Evolutionary conservation across 64 coral and sea anemone species (phyloP).

Genomic region (Anthopleura sola): DNA sequence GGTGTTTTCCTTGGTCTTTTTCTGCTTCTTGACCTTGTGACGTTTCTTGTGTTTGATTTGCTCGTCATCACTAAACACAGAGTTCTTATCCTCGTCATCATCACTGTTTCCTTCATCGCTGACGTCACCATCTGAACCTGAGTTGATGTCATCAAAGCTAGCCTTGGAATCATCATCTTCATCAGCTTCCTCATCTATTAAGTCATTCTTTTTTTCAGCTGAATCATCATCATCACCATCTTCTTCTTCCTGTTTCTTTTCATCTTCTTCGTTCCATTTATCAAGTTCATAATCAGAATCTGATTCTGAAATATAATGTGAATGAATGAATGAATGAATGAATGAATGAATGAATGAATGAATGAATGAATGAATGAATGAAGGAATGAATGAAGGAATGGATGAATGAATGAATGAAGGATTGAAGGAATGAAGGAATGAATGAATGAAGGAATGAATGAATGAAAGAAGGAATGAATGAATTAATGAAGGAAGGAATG

Average conservation of each 20-base stretch:
- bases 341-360: background rate
- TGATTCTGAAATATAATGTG: background rate
- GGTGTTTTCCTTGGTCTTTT: background rate
- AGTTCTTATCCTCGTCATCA: conserved; percentile 37
- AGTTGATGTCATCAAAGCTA: conserved; percentile 37
- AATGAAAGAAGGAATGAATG: background rate
- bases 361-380: background rate
- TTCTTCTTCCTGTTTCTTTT: conserved; percentile 76
- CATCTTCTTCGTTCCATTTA: conserved; percentile 88
- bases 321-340: background rate
- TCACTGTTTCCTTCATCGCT: conserved; percentile 73
- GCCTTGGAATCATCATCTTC: conserved; percentile 25
- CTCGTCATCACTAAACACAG: conserved; percentile 62
- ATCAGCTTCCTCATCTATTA: conserved; percentile 37
- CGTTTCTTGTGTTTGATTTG: background rate
- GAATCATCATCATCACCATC: conserved; percentile 28
- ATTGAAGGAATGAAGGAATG: too few species aligned
- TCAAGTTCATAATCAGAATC: conserved; percentile 95
- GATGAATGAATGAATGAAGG: background rate
- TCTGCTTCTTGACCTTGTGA: conserved; percentile 1
- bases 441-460: background rate
- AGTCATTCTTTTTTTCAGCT: conserved; percentile 15
- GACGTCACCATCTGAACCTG: conserved; percentile 85
- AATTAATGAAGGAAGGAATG: too few species aligned
- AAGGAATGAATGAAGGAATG: background rate